Percentiles rank a stretch among this genome's conserved stretches.
Evolutionary conservation across 1,140 invertebrate genomes (phyloP).

Genomic region (Drosophila pseudoobscura): DNA sequence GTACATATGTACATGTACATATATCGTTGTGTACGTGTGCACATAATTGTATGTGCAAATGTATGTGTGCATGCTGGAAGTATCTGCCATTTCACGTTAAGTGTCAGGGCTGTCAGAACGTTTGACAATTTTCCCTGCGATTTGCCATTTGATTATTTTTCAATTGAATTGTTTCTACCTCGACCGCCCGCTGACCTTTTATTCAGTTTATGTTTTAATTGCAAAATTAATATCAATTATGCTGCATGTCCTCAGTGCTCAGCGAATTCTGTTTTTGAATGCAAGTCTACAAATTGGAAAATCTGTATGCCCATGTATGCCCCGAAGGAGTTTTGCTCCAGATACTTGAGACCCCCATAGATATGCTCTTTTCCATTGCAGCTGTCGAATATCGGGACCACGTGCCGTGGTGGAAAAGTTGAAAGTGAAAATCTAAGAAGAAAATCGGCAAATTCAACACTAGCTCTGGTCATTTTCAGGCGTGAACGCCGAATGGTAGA

Average conservation of each 20-base stretch:
- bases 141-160: constrained; percentile 47
- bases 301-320: constrained; percentile 11
- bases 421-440: no score
- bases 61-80: not conserved
- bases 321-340: no score
- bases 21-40: not conserved
- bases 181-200: constrained; percentile 4
- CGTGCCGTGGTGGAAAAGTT: no score
- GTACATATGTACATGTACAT: no score
- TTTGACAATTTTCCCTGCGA: constrained; percentile 48
- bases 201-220: constrained; percentile 47
- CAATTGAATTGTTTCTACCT: constrained; percentile 45
- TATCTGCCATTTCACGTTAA: constrained; percentile 18
- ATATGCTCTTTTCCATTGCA: no score
- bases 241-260: constrained; percentile 2
- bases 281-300: constrained; percentile 24
- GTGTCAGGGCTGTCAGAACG: constrained; percentile 36
- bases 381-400: no score
- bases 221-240: constrained; percentile 72
- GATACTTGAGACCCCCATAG: no score
- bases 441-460: no score
- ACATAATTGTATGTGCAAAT: not conserved
- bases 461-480: no score
- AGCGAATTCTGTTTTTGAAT: constrained; percentile 3
- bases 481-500: no score